Base-by-base conservation (phyloP, 2,113 vertebrate genomes). In the Aphelocoma coerulescens region DNA sequence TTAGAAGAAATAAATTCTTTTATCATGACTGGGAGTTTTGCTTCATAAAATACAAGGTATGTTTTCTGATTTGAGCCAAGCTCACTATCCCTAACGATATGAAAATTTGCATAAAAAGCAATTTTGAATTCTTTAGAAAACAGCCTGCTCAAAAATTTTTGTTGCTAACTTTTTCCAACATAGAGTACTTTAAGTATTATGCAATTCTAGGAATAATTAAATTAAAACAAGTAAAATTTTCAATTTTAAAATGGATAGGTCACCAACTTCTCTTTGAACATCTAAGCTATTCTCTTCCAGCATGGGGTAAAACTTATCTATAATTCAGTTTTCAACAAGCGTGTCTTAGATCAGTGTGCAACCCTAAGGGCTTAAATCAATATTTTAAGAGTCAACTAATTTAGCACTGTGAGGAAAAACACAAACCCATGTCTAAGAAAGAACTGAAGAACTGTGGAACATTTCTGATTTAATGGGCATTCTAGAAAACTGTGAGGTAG, bases 311-410 rank as follows among this genome's bases (percentile, higher is more conserved):
- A 75, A 6, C 33, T 86, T 88, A 84, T 95, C 33, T 68, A 65
- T 91, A 96, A 96, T 93, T 96, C 58, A 90, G 49, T 77, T 93
- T 97, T 89, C 90, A 88, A 69, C 51, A 91, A 85, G 63, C 7
- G 1, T 61, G 33, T 41, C 54, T 91, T 66, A 93, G 81, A 96
- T 96, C 91, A 95, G 7, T 85, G 81, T 93, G 69, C 52, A 95
- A 73, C 51, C 92, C 92, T 89, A 91, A 93, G 65, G 89, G 87
- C 95, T 91, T 95, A 80, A 94, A 94, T 95, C 91, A 95, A 84
- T 95, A 54, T 92, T 97, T 97, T 43, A 73, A 93, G 69, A 92
- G 92, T 87, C 90, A 95, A 93, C 88, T 93, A 87, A 97, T 89
- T 96, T 89, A 95, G 39, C 62, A 85, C 76, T 89, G 62, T 62